A percentile compares a stretch with the other conserved stretches of the same genome.
These are phyloP conservation scores for Xiphophorus birchmanni DNA, from an alignment of 2,797 vertebrate species.

Conservation along the genomic window DNA sequence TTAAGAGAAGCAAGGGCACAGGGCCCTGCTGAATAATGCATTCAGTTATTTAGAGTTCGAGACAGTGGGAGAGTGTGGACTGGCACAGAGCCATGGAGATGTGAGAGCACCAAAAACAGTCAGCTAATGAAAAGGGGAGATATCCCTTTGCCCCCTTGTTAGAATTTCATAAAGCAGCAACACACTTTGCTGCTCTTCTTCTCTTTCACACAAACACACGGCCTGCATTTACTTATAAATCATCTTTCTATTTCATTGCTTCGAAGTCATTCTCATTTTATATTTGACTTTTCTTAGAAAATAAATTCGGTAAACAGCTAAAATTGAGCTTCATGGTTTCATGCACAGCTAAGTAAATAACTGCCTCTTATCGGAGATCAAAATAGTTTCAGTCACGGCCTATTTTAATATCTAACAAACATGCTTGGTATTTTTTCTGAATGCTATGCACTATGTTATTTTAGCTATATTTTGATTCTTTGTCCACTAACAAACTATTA, in stretches of 20 bases:
- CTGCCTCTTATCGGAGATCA: background rate
- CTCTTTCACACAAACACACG: conserved; percentile 1
- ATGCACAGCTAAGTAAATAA: conserved; percentile 21
- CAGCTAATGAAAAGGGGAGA: conserved; percentile 71
- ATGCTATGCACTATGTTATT: background rate
- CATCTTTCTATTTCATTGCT: conserved; percentile 18
- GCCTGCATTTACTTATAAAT: conserved; percentile 18
- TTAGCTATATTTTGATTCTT: background rate
- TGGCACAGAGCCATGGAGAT: conserved; percentile 56
- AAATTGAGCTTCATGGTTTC: conserved; percentile 1
- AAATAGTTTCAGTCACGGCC: background rate
- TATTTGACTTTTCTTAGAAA: conserved; percentile 17
- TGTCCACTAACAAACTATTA: background rate
- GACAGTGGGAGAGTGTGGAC: conserved; percentile 59
- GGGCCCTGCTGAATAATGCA: conserved; percentile 72
- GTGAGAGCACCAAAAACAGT: conserved; percentile 56
- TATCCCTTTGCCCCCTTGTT: conserved; percentile 56
- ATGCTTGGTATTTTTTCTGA: background rate
- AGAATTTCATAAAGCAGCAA: conserved; percentile 60
- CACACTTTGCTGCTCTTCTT: conserved; percentile 22
- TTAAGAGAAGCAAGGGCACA: conserved; percentile 55
- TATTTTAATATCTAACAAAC: conserved; percentile 6
- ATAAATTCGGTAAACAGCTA: conserved; percentile 9
- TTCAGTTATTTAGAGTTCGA: conserved; percentile 69
- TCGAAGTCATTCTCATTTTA: conserved; percentile 21